Base-by-base conservation (phyloP, 2,888 invertebrate species). In the Archips crataeganus region DNA sequence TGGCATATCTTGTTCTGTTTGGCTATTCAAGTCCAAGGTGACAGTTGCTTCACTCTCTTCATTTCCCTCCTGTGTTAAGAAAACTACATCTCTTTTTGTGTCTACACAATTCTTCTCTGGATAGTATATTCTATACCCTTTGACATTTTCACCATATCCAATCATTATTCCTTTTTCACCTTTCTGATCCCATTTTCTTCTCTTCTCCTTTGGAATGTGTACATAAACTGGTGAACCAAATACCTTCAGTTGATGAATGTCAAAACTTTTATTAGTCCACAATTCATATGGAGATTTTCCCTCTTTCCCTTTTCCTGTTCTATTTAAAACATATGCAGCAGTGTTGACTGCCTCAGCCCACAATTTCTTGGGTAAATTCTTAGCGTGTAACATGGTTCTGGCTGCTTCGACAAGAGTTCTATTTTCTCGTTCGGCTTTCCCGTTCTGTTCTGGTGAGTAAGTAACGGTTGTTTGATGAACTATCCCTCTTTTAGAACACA, bases 401-500 rank as follows among this genome's bases (percentile, higher is more conserved):
- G 82, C 84, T 34, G 83, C 79, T 76, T 87, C 86, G 8, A 86
- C 79, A 15, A 86, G 76, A 59, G 82, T 87, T 71, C 84, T 77
- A 75, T 81, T 89, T 73, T 87, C 83, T 10, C 39, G 5, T 85
- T 87, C 86, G 0, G 84, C 82, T 68, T 78, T 75, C 3, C 86
- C 85, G 77, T 90, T 90, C 77, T 88, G 85, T 76, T 87, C 81
- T 4, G 87, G 85, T 10, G 85, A 84, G 74, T 85, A 85, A 3
- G 79, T 74, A 0, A 82, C 81, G 9, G 79, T 74, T 0, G 64
- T 80, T 77, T 85, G 81, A 64, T 85, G 83, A 45, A 49, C 71
- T 8, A 85, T 83, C 9, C 84, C 85, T 45, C 63, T 39, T 65
- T 66, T 75, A 11, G 62, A 9, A 32, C 79, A 80, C 39, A 82